phyloP scores from a whole-genome alignment of 2,113 vertebrate species.

The Anhinga anhinga region DNA sequence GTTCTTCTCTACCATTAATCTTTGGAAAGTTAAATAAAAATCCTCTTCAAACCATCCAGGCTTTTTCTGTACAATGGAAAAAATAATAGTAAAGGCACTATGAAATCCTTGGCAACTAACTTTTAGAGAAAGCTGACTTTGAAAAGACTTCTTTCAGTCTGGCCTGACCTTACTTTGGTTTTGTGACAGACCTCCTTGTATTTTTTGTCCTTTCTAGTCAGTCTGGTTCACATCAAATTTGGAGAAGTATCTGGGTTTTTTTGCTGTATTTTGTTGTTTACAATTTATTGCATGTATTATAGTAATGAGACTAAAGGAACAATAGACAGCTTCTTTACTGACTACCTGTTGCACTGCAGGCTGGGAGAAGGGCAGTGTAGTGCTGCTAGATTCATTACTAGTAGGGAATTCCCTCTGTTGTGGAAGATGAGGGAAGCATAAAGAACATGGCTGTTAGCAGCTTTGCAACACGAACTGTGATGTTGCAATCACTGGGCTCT shows the following conservation, averaged over 20 bases:
- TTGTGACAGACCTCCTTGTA: neutral
- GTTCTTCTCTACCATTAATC: neutral
- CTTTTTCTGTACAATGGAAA: too few relatives aligned
- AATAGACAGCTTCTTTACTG: neutral
- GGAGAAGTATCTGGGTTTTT: too few relatives aligned
- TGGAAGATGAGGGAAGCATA: neutral
- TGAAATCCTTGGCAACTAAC: neutral
- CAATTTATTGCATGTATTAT: neutral
- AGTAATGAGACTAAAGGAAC: neutral
- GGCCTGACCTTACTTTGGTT: neutral
- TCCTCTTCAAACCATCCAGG: neutral
- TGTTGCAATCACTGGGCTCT: neutral
- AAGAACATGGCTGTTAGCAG: neutral
- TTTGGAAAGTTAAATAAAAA: neutral
- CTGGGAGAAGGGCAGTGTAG: neutral
- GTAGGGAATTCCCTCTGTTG: neutral
- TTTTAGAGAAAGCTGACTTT: neutral
- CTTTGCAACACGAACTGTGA: neutral
- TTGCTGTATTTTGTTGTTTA: neutral
- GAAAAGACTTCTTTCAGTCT: neutral
- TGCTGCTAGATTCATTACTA: neutral
- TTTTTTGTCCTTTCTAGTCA: neutral
- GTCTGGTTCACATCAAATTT: neutral
- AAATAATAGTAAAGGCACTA: neutral
- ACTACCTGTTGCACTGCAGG: neutral